Conservation (phyloP, 2,797 vertebrate species). For the Gymnothorax reevesii region DNA sequence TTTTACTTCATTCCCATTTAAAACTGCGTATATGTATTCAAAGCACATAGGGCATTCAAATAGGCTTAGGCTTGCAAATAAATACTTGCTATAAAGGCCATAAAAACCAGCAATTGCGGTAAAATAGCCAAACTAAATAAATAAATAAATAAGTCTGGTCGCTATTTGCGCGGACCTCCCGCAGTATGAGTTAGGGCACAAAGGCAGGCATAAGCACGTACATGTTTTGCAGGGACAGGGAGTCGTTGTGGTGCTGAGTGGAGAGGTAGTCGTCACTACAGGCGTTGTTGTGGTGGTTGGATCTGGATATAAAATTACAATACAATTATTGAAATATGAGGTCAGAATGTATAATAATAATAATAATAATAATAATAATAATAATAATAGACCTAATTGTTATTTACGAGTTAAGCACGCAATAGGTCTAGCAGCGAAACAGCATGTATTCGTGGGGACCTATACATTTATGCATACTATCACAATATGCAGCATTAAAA, state of each 20-base stretch:
- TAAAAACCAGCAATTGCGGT: background rate
- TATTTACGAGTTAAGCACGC: background rate
- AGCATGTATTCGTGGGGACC: background rate
- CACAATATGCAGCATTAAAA: background rate
- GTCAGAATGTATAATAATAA: background rate
- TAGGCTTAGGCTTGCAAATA: no score
- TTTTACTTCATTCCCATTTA: no score
- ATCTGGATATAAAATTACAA: background rate
- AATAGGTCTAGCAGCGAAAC: background rate
- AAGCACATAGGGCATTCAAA: no score
- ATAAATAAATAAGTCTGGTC: background rate
- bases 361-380: background rate
- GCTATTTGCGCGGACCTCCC: background rate
- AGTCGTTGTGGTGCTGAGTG: background rate
- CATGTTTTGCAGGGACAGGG: background rate
- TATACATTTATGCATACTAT: background rate
- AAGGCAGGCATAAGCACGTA: background rate
- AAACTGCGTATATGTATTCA: no score
- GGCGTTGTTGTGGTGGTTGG: conserved; percentile 6
- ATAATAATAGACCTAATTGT: background rate
- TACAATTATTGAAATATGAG: background rate
- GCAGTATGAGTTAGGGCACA: background rate
- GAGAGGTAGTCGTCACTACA: background rate
- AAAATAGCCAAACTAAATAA: no score
- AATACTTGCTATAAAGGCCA: no score